Base-by-base conservation (phyloP, 1,140 invertebrate genomes). In the Drosophila jambulina region DNA sequence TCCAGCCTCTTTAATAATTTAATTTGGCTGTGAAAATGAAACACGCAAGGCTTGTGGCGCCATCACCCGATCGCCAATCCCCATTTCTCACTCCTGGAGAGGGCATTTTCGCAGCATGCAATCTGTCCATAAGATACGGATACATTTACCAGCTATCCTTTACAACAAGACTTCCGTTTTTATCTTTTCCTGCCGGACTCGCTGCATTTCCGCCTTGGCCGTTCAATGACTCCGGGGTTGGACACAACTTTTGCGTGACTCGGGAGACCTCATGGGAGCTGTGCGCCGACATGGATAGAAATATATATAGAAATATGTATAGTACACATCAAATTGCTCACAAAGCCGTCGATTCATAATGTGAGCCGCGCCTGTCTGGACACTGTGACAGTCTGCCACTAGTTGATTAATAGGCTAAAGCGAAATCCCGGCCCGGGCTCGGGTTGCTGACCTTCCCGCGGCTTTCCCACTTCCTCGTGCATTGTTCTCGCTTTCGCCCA, bases 1-100 rank as follows among this genome's bases (percentile, higher is more conserved):
- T 27, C 36, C 71, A 72, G 67, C 36, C 51, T 87, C 57, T 65
- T 86, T 86, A 86, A 88, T 88, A 88, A 86, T 86, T 83, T 86
- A 86, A 86, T 86, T 88, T 77, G 46, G 40, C 12, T 72, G 51
- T 27, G 56, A 69, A 83, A 76, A 54, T 53, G 19, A 43, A 53
- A 56, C 83, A 86, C 84, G 80, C 83, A 67, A 83, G 53, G 49
- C 68, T 63, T 61, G 29, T 25, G 21, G 34, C 34, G 13, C 43
- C 61, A 21, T 51, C 43, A 65, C 4, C 17, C 65, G 25, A 48
- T 71, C 40, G 43, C 43, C 69, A 58, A 71, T 71, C 69, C 67
- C 36, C 64, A 46, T 70, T 72, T 42, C 38, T 46, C 59, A 54
- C 57, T 72, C 42, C 53, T 61, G 51, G 27, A 42, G 56, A 54